phyloP scores from a whole-genome alignment of 2,113 vertebrate genomes.

The crab-eating macaque (Macaca fascicularis) region T2T-MFA8v1.1 NC_088375.1:197443501-197444000 shows the following conservation, averaged over 20 bases:
- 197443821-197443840: not conserved
- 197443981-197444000: no score
- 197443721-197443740: not conserved
- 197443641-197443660: not conserved
- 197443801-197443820: not conserved
- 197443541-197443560: not conserved
- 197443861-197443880: not conserved
- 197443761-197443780: not conserved
- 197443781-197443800: not conserved
- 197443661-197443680: not conserved
- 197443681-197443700: not conserved
- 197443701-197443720: not conserved
- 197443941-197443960: no score
- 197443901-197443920: not conserved
- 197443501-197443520: not conserved
- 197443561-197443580: not conserved
- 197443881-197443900: not conserved
- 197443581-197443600: not conserved
- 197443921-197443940: not conserved
- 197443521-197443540: not conserved
- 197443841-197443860: not conserved
- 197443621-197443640: not conserved
- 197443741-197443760: not conserved
- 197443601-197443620: not conserved
- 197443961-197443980: no score